phyloP scores from a whole-genome alignment of 2,888 invertebrate genomes.

The Drosophila subquinaria region DNA sequence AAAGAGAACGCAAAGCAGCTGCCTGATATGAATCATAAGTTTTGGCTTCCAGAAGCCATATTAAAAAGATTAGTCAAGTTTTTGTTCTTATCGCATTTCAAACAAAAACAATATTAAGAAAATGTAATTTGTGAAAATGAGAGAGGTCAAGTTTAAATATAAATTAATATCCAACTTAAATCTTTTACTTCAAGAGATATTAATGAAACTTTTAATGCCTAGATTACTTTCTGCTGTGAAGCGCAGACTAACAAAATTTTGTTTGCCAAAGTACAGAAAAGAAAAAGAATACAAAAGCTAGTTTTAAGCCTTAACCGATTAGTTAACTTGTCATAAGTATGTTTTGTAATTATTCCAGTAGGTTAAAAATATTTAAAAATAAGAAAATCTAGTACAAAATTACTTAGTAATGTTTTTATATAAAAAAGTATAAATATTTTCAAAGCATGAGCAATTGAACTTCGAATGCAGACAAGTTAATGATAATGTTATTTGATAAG shows the following conservation, averaged over 20 bases:
- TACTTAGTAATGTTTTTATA: not conserved
- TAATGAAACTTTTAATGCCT: no score
- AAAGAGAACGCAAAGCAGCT: conserved; percentile 2
- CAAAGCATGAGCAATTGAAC: conserved; percentile 15
- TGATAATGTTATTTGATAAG: conserved; percentile 55
- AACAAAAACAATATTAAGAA: conserved; percentile 1
- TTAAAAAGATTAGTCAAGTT: conserved; percentile 18
- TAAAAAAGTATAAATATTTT: not conserved
- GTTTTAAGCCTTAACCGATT: no score
- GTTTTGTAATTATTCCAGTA: no score
- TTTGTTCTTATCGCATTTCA: conserved; percentile 1
- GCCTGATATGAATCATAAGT: conserved; percentile 21
- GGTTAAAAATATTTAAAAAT: no score
- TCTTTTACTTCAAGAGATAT: not conserved
- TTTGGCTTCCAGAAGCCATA: conserved; percentile 4
- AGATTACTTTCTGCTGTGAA: not conserved
- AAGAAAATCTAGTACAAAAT: not conserved
- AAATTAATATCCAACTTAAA: not conserved
- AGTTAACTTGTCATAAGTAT: no score
- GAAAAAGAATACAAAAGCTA: no score
- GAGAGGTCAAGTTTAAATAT: not conserved
- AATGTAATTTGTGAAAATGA: not conserved
- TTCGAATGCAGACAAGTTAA: conserved; percentile 39
- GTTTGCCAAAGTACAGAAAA: no score
- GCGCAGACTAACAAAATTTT: no score